Evolutionary conservation across 2,113 vertebrate species (phyloP).

Genomic region (Grallaria varia): DNA sequence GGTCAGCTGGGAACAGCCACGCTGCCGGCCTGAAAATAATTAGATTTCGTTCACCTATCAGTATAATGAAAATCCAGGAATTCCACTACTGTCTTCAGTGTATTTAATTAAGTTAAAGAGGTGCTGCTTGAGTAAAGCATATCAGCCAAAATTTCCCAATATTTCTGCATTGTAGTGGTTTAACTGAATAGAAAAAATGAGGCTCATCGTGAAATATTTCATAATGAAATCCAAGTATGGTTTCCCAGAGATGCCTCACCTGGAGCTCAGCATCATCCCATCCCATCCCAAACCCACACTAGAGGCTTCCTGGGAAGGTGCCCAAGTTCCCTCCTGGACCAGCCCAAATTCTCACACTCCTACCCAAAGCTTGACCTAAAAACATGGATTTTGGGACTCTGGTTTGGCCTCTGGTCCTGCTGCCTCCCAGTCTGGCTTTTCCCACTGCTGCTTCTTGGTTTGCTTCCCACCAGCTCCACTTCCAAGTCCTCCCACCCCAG

Average conservation of each 20-base stretch:
- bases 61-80: not conserved
- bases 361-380: not conserved
- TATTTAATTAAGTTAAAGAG: not conserved
- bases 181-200: not conserved
- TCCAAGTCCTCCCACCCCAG: too few species aligned
- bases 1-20: not conserved
- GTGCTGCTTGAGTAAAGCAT: not conserved
- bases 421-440: not conserved
- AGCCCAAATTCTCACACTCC: not conserved
- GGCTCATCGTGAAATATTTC: not conserved
- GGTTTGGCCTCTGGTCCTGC: not conserved
- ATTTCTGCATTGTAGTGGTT: not conserved
- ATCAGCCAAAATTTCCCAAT: not conserved
- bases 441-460: not conserved
- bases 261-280: not conserved
- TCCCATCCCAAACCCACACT: not conserved
- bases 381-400: fast-evolving
- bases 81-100: not conserved
- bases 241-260: not conserved
- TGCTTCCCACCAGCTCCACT: not conserved
- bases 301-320: not conserved
- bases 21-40: not conserved
- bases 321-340: not conserved
- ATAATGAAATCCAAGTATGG: fast-evolving
- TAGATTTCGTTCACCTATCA: not conserved